Evolutionary conservation across 1,140 invertebrate genomes (phyloP).

Genomic region (Spodoptera litura): DNA sequence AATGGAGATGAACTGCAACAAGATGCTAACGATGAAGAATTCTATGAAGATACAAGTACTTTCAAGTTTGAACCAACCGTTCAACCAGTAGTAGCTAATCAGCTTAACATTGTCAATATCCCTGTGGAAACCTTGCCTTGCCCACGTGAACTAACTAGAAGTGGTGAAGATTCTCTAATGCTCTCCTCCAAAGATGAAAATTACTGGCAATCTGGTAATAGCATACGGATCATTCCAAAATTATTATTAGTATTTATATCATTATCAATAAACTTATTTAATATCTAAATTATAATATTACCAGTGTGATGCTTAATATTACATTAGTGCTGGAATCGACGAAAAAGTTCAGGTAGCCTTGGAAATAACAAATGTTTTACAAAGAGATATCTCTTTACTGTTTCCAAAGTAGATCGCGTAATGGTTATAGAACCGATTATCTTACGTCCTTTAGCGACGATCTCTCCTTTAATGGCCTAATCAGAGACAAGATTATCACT

Average conservation of each 20-base stretch:
- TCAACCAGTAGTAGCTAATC: slow-evolving; percentile 58
- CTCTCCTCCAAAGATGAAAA: slow-evolving; percentile 78
- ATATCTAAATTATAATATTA: not conserved
- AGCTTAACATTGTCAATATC: slow-evolving; percentile 69
- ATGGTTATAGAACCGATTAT: slow-evolving; percentile 31
- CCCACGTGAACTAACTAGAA: slow-evolving; percentile 64
- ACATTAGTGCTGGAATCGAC: slow-evolving; percentile 16
- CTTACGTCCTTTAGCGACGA: slow-evolving; percentile 11
- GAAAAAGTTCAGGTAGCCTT: not conserved
- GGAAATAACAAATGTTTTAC: not conserved
- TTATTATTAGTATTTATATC: slow-evolving; percentile 62
- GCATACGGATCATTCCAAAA: slow-evolving; percentile 59
- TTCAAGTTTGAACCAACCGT: slow-evolving; percentile 69
- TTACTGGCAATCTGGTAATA: slow-evolving; percentile 71
- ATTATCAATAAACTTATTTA: slow-evolving; percentile 28
- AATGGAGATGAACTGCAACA: slow-evolving; percentile 64
- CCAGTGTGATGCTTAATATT: slow-evolving; percentile 28
- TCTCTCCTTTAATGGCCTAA: slow-evolving; percentile 21
- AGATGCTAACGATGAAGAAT: slow-evolving; percentile 64
- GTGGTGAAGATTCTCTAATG: slow-evolving; percentile 79
- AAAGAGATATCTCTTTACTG: not conserved
- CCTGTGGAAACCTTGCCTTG: slow-evolving; percentile 69
- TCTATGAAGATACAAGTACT: slow-evolving; percentile 59
- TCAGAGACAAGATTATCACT: slow-evolving; percentile 24
- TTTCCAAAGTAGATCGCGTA: slow-evolving; percentile 13